Evolutionary conservation across 2,113 vertebrate species (phyloP), one percentile per base, ranked within the genome.

Genomic region (Hypanus sabinus): DNA sequence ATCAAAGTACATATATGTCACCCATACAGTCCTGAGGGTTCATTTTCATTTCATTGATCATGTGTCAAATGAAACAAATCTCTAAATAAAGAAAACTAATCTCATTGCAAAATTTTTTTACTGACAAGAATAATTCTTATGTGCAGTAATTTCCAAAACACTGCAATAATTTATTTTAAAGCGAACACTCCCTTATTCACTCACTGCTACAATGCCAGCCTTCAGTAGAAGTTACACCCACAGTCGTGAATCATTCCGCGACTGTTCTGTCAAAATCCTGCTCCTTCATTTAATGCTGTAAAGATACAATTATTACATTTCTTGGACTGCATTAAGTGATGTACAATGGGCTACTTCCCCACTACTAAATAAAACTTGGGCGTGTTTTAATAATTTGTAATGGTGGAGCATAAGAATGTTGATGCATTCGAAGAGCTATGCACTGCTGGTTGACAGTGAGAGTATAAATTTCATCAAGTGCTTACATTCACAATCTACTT

Each of bases 401-500:
- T 65, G 30, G 60, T 5, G 62, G 85, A 33, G 22, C 16, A 24
- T 62, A 90, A 33, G 5, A 62, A 65, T 27, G 65, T 14, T 90
- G 60, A 65, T 90, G 85, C 85, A 90, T 90, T 65, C 62, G 33
- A 65, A 65, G 27, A 65, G n/a, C 62, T 65, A 90, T 90, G n/a
- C 18, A 90, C n/a, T 65, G 85, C 30, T 18, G 60, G 30, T 33
- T 90, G 85, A 65, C 85, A 90, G 85, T 68, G 60, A 30, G 46
- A 90, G 62, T 90, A 65, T 90, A 90, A 90, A 90, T 90, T 90
- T 65, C 60, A n/a, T 18, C 4, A 18, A 68, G 85, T 90, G 18
- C 30, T 65, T 90, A 68, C 33, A 65, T 90, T 90, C n/a, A 90
- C 83, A 90, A 18, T 68, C 85, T 62, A 90, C n/a, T 90, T 88